Conservation (phyloP, 2,113 vertebrate species). For the Notothenia rossii region DNA sequence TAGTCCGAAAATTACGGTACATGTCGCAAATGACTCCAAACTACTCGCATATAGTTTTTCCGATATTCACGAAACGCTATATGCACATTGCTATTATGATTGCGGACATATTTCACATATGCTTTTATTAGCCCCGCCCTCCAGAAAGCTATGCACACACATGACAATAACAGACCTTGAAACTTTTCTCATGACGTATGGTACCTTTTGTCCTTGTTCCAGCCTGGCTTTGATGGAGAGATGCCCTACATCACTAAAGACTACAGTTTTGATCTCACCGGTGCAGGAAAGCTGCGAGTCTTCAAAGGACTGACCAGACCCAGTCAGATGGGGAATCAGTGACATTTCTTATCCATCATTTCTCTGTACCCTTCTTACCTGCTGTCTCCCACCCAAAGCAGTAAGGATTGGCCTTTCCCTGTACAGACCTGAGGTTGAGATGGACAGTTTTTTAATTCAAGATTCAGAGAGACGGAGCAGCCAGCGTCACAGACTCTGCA, state of each 20-base stretch:
- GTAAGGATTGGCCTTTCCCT: slow-evolving; percentile 38
- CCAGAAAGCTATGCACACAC: too few species aligned
- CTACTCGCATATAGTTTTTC: too few species aligned
- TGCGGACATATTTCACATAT: too few species aligned
- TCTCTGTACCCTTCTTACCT: slow-evolving; percentile 30
- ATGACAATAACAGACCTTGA: too few species aligned
- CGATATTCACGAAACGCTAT: too few species aligned
- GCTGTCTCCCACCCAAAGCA: slow-evolving; percentile 17
- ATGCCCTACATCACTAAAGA: slow-evolving; percentile 90
- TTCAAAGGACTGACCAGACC: slow-evolving; percentile 80
- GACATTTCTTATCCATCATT: slow-evolving; percentile 25
- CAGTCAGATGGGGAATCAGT: slow-evolving; percentile 45
- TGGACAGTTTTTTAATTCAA: slow-evolving; percentile 7
- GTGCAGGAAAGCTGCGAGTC: slow-evolving; percentile 89
- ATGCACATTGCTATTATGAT: too few species aligned
- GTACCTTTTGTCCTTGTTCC: slow-evolving; percentile 57
- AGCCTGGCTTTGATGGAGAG: slow-evolving; percentile 87
- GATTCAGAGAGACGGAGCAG: background rate
- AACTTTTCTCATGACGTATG: background rate
- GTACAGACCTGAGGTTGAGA: slow-evolving; percentile 47
- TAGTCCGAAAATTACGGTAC: too few species aligned
- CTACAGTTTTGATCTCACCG: slow-evolving; percentile 89
- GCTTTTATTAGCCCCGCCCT: too few species aligned
- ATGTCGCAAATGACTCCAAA: too few species aligned
- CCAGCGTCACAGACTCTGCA: slow-evolving; percentile 20